These are phyloP conservation scores for Hypomecis atomaria DNA, from an alignment of 2,888 invertebrate species.

Conservation along the genomic window DNA sequence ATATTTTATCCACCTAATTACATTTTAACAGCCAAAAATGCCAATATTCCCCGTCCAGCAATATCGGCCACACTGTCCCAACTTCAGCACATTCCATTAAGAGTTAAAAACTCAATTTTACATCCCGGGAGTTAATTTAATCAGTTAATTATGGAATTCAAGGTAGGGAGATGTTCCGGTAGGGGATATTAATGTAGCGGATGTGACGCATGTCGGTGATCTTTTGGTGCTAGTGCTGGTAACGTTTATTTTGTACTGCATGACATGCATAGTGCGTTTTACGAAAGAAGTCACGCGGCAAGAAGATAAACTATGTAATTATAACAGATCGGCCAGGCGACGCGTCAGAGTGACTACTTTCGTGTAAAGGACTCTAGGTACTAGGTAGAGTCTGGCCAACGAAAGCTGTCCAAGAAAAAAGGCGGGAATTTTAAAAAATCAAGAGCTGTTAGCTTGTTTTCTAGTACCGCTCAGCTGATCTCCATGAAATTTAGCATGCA, in stretches of 20 bases:
- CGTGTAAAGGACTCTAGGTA: no score
- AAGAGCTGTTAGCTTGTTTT: no score
- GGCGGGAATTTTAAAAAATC: no score
- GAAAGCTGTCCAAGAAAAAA: no score
- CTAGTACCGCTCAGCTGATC: no score
- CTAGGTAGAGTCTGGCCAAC: no score
- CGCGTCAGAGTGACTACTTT: no score
- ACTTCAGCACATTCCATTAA: constrained; percentile 38
- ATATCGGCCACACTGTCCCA: constrained; percentile 24
- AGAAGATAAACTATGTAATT: no score
- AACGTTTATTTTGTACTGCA: constrained; percentile 2
- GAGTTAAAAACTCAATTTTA: constrained; percentile 45
- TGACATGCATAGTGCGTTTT: not conserved
- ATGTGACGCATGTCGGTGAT: constrained; percentile 30
- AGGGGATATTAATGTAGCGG: constrained; percentile 43
- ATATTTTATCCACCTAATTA: not conserved
- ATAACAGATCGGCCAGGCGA: no score
- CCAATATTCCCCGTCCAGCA: constrained; percentile 14
- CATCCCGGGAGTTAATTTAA: constrained; percentile 55
- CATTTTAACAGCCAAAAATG: constrained; percentile 6
- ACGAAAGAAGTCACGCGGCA: no score
- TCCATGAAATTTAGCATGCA: no score
- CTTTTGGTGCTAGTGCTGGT: constrained; percentile 5
- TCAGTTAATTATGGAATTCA: constrained; percentile 69
- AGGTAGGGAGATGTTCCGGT: constrained; percentile 65